Conservation (phyloP, 1,140 invertebrate genomes). For the Chrysopa pallens region DNA sequence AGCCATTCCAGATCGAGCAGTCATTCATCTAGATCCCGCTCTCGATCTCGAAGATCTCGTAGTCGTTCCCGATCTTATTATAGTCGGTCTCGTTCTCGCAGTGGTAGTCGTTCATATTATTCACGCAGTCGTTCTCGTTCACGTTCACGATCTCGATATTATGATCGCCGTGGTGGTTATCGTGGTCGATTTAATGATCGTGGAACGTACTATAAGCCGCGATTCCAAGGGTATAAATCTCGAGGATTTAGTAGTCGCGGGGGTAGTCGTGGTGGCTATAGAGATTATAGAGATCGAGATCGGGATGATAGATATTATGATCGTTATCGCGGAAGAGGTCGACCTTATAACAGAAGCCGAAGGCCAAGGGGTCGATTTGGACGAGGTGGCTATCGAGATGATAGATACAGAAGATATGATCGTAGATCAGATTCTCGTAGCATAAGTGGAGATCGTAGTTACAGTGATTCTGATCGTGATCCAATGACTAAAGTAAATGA, state of each 20-base stretch:
- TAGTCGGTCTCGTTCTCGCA: constrained; percentile 24
- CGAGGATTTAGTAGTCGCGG: constrained; percentile 25
- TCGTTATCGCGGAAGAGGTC: constrained; percentile 12
- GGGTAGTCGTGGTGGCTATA: constrained; percentile 25
- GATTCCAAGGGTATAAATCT: constrained; percentile 40
- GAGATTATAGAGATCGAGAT: constrained; percentile 30
- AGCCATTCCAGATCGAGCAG: constrained; percentile 8
- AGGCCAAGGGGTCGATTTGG: constrained; percentile 14
- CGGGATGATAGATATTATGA: constrained; percentile 28
- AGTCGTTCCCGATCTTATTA: constrained; percentile 22
- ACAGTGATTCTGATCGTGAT: constrained; percentile 9
- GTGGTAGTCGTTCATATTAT: constrained; percentile 29
- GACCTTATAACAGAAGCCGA: constrained; percentile 17
- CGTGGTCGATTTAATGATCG: constrained; percentile 40
- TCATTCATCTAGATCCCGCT: constrained; percentile 16
- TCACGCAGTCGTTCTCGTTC: constrained; percentile 40
- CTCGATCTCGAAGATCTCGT: constrained; percentile 19
- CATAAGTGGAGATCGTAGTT: constrained; percentile 20
- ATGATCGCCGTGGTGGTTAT: constrained; percentile 30
- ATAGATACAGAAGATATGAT: constrained; percentile 34
- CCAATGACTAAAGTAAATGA: constrained; percentile 17
- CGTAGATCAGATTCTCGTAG: constrained; percentile 19
- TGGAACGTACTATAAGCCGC: constrained; percentile 55
- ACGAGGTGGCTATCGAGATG: constrained; percentile 36
- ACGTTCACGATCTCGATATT: constrained; percentile 40